Conservation (phyloP, 2,888 invertebrate genomes). For the Bursaphelenchus okinawaensis region DNA sequence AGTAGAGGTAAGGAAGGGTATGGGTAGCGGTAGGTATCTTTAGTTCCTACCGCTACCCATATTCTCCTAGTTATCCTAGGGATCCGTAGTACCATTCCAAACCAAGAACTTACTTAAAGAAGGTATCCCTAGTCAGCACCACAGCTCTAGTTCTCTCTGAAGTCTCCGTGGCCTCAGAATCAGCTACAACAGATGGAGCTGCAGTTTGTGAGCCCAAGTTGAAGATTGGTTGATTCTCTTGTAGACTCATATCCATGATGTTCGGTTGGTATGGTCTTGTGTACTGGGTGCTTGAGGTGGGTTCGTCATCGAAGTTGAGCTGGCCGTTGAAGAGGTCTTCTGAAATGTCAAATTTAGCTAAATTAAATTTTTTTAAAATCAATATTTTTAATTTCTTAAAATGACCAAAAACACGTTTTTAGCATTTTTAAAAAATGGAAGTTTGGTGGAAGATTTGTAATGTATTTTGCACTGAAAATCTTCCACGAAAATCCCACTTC, state of each 20-base stretch:
- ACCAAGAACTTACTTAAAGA: constrained; percentile 33
- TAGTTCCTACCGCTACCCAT: no score
- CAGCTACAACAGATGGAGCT: neutral
- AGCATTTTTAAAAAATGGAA: no score
- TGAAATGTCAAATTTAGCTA: no score
- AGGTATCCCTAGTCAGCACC: constrained; percentile 11
- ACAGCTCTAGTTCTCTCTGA: neutral
- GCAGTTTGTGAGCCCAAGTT: neutral
- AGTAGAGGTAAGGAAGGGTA: no score
- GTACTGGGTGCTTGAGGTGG: neutral
- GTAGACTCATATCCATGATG: neutral
- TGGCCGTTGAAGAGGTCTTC: constrained; percentile 12
- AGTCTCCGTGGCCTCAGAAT: neutral
- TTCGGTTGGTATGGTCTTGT: neutral
- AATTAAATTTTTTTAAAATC: no score
- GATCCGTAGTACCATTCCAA: no score
- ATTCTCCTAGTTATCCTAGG: neutral
- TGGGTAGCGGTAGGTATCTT: no score
- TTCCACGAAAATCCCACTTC: no score
- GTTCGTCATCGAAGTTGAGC: neutral
- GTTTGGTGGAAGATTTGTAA: no score
- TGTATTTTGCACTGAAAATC: no score
- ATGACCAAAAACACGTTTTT: no score
- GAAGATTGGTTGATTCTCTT: neutral
- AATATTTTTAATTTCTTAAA: no score